phyloP scores from a whole-genome alignment of 2,797 vertebrate genomes.

The Sylvia borin region DNA sequence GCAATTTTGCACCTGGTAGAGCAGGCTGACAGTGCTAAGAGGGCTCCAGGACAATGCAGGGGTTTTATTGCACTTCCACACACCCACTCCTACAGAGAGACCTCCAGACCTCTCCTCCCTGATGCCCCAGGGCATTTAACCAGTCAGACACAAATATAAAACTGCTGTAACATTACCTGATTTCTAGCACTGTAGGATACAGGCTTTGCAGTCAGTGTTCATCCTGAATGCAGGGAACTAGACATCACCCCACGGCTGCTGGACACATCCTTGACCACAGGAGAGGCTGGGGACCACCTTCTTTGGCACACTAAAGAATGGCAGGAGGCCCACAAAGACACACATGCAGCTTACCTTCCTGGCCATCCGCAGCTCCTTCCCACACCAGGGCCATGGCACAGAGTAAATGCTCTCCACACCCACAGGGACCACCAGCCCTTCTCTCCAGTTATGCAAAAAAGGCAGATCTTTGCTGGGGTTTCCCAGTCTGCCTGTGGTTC shows the following conservation, averaged over 20 bases:
- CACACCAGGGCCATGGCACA: conserved; percentile 12
- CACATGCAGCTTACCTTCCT: not conserved
- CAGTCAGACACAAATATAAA: not conserved
- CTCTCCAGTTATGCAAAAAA: not conserved
- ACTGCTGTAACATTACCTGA: not conserved
- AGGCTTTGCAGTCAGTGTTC: not conserved
- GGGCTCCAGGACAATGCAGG: not conserved
- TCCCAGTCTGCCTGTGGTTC: conserved; percentile 35
- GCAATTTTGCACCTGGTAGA: not conserved
- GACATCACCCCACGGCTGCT: not conserved
- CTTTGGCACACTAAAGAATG: not conserved
- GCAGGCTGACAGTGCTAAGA: not conserved
- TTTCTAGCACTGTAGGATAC: not conserved
- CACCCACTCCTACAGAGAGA: not conserved
- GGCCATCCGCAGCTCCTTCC: not conserved
- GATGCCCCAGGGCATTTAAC: not conserved
- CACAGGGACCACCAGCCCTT: not conserved
- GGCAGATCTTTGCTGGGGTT: not conserved
- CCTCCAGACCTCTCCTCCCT: not conserved
- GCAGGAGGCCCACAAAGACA: not conserved
- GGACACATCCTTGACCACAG: not conserved
- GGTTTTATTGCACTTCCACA: not conserved
- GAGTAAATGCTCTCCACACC: not conserved
- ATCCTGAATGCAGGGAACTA: not conserved
- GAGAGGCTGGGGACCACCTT: not conserved